Evolutionary conservation across 2,113 vertebrate genomes (phyloP).

Genomic region (Colinus virginianus): DNA sequence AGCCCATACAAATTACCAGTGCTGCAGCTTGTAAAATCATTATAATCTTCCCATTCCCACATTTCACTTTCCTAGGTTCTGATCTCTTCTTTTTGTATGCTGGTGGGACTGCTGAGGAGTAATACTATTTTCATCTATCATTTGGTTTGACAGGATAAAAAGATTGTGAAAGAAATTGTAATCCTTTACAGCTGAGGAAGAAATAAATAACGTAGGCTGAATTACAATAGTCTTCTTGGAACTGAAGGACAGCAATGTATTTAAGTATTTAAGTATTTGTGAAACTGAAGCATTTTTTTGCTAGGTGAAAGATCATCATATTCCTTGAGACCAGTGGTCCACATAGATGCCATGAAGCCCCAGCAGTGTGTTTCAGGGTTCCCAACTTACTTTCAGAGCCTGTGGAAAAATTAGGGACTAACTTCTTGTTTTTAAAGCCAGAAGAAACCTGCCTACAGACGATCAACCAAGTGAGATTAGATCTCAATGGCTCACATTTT

Average conservation of each 20-base stretch:
- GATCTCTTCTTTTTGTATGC: not conserved
- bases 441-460: not conserved
- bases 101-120: not conserved
- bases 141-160: not conserved
- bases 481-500: not conserved
- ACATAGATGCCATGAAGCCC: not conserved
- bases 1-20: not conserved
- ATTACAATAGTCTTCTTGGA: not conserved
- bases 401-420: not conserved
- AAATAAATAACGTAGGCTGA: not conserved
- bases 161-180: not conserved
- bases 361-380: not conserved
- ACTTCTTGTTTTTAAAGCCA: not conserved
- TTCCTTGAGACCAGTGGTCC: not conserved
- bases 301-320: fast-evolving
- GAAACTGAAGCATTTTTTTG: not conserved
- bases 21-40: not conserved
- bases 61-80: not conserved
- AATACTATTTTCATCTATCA: not conserved
- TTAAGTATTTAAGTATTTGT: not conserved
- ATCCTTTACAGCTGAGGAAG: not conserved
- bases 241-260: not conserved
- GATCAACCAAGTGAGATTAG: not conserved
- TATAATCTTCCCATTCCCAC: not conserved
- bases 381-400: not conserved